A percentile compares a stretch with the other conserved stretches of the same genome.
Evolutionary conservation across 2,888 invertebrate genomes (phyloP).

Genomic region (Trachelus troglodyta): DNA sequence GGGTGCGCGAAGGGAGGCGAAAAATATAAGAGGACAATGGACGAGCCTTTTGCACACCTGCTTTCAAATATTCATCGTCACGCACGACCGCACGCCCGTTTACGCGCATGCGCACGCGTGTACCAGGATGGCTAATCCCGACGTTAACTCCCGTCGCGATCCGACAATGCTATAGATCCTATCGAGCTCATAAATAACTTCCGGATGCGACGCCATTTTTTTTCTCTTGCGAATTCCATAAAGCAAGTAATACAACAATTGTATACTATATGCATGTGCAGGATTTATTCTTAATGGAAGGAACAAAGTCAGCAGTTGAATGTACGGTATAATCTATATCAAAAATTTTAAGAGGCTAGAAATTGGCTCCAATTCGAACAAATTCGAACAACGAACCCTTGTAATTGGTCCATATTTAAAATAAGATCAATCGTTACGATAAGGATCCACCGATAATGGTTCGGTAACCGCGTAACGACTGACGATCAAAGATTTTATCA

Average conservation of each 20-base stretch:
- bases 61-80: not conserved
- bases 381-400: not conserved
- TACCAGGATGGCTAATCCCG: not conserved
- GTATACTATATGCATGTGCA: not conserved
- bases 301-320: not conserved
- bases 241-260: not conserved
- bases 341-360: not conserved
- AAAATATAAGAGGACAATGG: not conserved
- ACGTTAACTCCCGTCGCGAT: conserved; percentile 13
- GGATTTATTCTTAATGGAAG: not conserved
- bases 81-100: not conserved
- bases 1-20: not conserved
- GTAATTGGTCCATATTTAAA: not conserved
- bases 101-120: not conserved
- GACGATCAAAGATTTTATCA: not conserved
- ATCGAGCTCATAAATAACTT: conserved; percentile 22
- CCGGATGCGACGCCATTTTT: not conserved
- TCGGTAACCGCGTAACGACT: not conserved
- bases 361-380: not conserved
- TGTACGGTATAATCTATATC: not conserved
- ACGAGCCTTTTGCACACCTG: not conserved
- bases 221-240: not conserved
- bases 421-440: not conserved
- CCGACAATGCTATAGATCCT: conserved; percentile 24
- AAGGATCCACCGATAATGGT: not conserved